phyloP scores from a whole-genome alignment of 2,113 vertebrate species.

The Dasyurus viverrinus region DNA sequence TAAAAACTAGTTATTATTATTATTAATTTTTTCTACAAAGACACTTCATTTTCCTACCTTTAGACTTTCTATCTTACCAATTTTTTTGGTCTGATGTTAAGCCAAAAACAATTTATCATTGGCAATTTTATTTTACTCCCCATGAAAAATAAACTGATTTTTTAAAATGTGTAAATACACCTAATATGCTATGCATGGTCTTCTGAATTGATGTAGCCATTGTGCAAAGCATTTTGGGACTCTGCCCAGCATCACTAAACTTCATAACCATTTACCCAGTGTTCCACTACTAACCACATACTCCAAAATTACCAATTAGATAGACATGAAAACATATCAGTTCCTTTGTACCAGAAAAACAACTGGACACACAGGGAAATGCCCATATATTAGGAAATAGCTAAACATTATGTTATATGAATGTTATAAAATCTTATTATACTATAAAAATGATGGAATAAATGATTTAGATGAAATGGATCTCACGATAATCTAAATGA shows the following conservation, averaged over 20 bases:
- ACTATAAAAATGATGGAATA: not conserved
- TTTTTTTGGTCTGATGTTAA: not conserved
- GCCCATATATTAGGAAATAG: not conserved
- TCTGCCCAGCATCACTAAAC: not conserved
- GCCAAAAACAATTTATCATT: conserved; percentile 13
- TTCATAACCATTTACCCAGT: not conserved
- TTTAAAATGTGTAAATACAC: not conserved
- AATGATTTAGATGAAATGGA: not conserved
- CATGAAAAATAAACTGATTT: not conserved
- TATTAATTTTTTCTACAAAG: conserved; percentile 53
- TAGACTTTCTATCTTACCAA: not conserved
- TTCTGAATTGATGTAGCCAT: not conserved
- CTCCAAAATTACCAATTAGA: not conserved
- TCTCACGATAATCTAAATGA: not conserved
- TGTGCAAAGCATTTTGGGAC: not conserved
- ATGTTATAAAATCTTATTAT: not conserved
- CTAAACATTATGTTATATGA: not conserved
- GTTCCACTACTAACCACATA: not conserved
- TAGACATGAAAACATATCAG: not conserved
- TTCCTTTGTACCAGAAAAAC: not conserved
- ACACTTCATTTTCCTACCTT: not conserved
- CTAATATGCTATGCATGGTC: not conserved
- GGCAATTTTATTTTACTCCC: conserved; percentile 8
- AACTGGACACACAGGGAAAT: not conserved
- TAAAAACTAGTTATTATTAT: conserved; percentile 11